phyloP scores from a whole-genome alignment of 2,113 vertebrate species.

The Zosterops hypoxanthus region DNA sequence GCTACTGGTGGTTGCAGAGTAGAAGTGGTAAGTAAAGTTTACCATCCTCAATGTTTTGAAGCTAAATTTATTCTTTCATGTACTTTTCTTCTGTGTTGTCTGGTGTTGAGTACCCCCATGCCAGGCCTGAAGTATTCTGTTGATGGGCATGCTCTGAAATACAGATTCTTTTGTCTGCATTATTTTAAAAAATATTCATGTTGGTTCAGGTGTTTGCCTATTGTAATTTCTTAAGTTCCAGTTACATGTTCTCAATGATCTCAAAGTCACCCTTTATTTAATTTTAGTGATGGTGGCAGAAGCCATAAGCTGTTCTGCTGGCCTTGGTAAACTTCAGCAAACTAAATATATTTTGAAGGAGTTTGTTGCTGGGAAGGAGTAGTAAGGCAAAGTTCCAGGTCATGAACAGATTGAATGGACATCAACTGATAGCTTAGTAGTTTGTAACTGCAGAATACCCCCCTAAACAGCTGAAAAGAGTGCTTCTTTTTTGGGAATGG shows the following conservation, averaged over 20 bases:
- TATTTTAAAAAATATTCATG: background rate
- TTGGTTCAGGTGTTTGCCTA: background rate
- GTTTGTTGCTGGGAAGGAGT: background rate
- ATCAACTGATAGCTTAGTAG: background rate
- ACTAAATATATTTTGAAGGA: background rate
- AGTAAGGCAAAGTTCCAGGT: background rate
- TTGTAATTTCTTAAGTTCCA: background rate
- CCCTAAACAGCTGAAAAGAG: background rate
- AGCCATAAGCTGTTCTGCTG: background rate
- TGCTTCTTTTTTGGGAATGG: background rate
- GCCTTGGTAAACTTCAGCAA: background rate
- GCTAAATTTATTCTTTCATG: background rate
- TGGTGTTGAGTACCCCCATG: background rate
- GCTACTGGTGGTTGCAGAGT: background rate
- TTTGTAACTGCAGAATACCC: background rate
- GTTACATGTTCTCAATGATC: background rate
- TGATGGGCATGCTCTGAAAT: background rate
- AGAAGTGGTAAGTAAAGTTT: background rate
- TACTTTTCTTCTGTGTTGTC: background rate
- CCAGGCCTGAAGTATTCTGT: background rate
- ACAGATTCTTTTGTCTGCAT: background rate
- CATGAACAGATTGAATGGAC: background rate
- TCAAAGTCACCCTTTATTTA: background rate
- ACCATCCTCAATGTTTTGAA: rapidly evolving
- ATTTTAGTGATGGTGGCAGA: background rate